Base-by-base conservation (phyloP, 2,797 vertebrate species). In the Pygocentrus nattereri region DNA sequence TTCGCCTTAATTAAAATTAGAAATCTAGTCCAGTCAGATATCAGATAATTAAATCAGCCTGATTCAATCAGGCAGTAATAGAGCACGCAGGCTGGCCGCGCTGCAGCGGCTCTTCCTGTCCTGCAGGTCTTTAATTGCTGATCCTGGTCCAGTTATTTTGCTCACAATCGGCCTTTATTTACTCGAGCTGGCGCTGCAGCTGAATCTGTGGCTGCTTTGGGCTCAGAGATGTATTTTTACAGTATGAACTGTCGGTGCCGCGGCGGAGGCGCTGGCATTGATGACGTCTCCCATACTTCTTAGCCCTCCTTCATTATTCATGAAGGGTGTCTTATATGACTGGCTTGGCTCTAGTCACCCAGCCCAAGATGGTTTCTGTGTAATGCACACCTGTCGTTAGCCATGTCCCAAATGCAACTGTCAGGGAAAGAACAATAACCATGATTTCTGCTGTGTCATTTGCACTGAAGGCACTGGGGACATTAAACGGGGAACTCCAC, bases 1-100 rank as follows among this genome's bases (percentile, higher is more conserved):
- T 27, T 62, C n/a, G 27, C 11, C 68, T 61, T 79, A 59, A 71
- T 79, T 72, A 72, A 58, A 61, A 72, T 79, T 21, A 50, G 77
- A 61, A 79, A 62, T 30, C 41, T 34, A 69, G 71, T 62, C 56
- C 38, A 72, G 38, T 27, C 12, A 15, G 49, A 47, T 65, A 68
- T 68, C 23, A 58, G 38, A 71, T 52, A 79, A 61, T 71, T 69
- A 49, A 50, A 71, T 59, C 68, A 31, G 23, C 44, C 67, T 79
- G 56, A 79, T 71, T 71, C 10, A 71, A 41, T 70, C 67, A 71
- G 77, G 41, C 67, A 61, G 34, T 61, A 61, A 61, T 30, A 5
- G 52, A 61, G 25, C 41, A n/a, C 5, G 21, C 77, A 34, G 52
- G 10, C 52, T 15, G 31, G 30, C 72, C 7, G 31, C 34, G 34